Evolutionary conservation across 2,888 invertebrate genomes (phyloP), one percentile per base, ranked within the genome.

Genomic region (Mallateleia sp.): DNA sequence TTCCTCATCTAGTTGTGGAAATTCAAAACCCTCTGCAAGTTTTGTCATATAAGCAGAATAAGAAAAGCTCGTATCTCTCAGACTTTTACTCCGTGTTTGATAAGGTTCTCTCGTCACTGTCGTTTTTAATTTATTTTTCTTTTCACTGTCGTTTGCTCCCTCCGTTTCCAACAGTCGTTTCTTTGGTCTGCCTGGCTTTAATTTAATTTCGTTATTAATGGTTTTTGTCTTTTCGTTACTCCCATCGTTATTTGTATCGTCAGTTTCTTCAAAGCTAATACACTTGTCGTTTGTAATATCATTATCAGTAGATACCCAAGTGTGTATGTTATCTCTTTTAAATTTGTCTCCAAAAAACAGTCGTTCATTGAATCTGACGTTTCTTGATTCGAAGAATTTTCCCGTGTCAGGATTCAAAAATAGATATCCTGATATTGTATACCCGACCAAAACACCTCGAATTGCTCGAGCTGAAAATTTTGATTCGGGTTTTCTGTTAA

Each of bases 151-250:
- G 28, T 69, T 69, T 52, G 32, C 50, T 45, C 66, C 45, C 66
- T 66, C 66, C 47, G 66, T 66, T 66, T 24, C 66, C 24, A 45
- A 66, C 14, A n/a, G 11, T 28, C 28, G 5, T 25, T 66, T 42
- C 4, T n/a, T 20, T 28, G 28, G 47, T 6, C 47, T 66, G 15
- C 47, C 66, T n/a, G n/a, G n/a, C n/a, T n/a, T n/a, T n/a, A n/a
- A n/a, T n/a, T n/a, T n/a, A n/a, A n/a, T n/a, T n/a, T n/a, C n/a
- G n/a, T n/a, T n/a, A n/a, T n/a, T n/a, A n/a, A n/a, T n/a, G n/a
- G n/a, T 47, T 4, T 24, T 45, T 45, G 45, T 22, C 20, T 58
- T 58, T 58, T 58, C 38, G 14, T 38, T 11, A 11, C 38, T 14
- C 14, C 38, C 14, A 2, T 38, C 38, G 14, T 38, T 38, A 38